Percentiles rank a stretch among this genome's conserved stretches.
Conservation (phyloP, 2,888 invertebrate species). For the Erebia aethiops region DNA sequence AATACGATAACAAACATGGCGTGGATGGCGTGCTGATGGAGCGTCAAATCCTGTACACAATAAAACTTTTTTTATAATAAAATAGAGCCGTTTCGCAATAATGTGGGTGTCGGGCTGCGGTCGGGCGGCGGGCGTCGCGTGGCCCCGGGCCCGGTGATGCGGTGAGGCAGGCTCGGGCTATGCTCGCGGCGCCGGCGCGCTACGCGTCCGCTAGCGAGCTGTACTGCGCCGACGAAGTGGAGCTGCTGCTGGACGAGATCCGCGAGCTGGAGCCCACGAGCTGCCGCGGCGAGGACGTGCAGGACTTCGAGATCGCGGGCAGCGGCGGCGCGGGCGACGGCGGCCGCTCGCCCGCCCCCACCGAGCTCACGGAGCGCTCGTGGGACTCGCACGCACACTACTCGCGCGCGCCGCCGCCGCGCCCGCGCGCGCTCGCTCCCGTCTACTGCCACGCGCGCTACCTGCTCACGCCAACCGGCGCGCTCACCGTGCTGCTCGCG, state of each 20-base stretch:
- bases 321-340: conserved; percentile 74
- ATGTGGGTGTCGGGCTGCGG: conserved; percentile 48
- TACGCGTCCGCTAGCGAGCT: conserved; percentile 82
- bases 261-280: conserved; percentile 80
- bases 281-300: conserved; percentile 78
- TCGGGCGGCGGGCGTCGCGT: conserved; percentile 46
- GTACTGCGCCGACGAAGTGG: conserved; percentile 82
- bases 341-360: conserved; percentile 75
- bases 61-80: conserved; percentile 47
- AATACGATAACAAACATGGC: conserved; percentile 74
- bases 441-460: conserved; percentile 70
- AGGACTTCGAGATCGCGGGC: conserved; percentile 83
- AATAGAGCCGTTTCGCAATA: conserved; percentile 48
- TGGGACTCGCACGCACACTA: conserved; percentile 82
- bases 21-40: conserved; percentile 69
- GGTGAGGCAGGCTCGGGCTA: conserved; percentile 69
- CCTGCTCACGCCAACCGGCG: conserved; percentile 49
- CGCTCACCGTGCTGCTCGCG: conserved; percentile 50
- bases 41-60: conserved; percentile 65
- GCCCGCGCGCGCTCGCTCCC: conserved; percentile 70
- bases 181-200: conserved; percentile 80
- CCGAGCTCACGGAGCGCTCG: conserved; percentile 75
- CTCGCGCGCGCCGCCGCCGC: conserved; percentile 67
- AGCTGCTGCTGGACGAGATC: conserved; percentile 81
- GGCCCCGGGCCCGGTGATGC: conserved; percentile 48